Evolutionary conservation across 1,140 invertebrate species (phyloP), one percentile per base, ranked within the genome.

Genomic region (Drosophila repletoides): DNA sequence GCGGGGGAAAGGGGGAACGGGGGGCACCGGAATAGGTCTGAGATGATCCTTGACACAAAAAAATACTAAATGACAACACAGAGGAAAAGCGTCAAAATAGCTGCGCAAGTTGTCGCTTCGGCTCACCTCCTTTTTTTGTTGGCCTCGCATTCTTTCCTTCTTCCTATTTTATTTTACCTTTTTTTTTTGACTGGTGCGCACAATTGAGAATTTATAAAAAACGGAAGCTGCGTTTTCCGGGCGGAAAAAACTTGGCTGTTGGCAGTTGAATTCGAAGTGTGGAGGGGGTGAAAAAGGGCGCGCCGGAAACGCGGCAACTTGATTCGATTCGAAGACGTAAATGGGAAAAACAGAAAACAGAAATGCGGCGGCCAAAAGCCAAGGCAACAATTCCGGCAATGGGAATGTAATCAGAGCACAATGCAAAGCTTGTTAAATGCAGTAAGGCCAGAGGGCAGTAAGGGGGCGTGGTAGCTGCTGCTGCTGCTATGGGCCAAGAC

Each of bases 141-240:
- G 14, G 34, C 33, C 19, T 12, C 41, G 31, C 7, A 34, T 72
- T 45, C 41, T 26, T 33, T 21, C 43, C 22, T 51, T 28, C 38
- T 14, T 34, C 0, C 34, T 15, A 9, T 19, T 26, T 21, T 14
- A 15, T 15, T 24, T 34, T 55, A 19, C 15, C 31, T 66, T 64
- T 55, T 61, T 40, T 12, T 21, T 10, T 1, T n/a, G n/a, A n/a
- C 7, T 26, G 22, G 46, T 43, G 53, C 53, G 65, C 74, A 66
- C 73, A 74, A 83, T 83, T 83, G 79, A 83, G 59, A 77, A 74
- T 83, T 84, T 84, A 77, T 71, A 77, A 74, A 72, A 72, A 40
- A 40, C 79, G 79, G 79, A 83, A 74, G 70, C 72, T 83, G 79
- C 83, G 74, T 84, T 83, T 83, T 84, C 79, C 79, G 79, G n/a